Percentiles rank a stretch among this genome's conserved stretches.
Evolutionary conservation across 2,113 vertebrate species (phyloP).

Genomic region (Serilophus lunatus): DNA sequence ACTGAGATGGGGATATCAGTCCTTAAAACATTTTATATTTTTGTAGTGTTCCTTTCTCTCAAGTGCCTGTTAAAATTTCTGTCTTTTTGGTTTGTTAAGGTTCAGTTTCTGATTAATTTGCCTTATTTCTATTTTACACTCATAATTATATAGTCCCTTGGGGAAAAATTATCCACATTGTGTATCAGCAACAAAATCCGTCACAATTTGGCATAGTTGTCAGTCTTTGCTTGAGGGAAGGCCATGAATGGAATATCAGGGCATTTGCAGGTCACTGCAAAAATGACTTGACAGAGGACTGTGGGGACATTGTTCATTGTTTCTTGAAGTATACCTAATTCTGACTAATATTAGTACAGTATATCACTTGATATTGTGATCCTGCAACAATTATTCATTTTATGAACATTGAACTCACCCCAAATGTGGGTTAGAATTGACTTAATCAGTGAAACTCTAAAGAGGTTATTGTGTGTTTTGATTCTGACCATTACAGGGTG

Average conservation of each 20-base stretch:
- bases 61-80: not conserved
- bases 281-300: not conserved
- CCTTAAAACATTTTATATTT: not conserved
- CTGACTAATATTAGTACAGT: not conserved
- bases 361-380: not conserved
- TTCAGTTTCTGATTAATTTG: not conserved
- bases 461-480: not conserved
- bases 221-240: not conserved
- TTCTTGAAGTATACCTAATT: not conserved
- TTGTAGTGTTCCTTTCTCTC: not conserved
- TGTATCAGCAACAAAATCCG: not conserved
- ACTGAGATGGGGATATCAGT: not conserved
- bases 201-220: constrained; percentile 18
- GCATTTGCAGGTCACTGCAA: not conserved
- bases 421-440: not conserved
- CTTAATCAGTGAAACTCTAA: not conserved
- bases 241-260: not conserved
- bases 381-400: not conserved
- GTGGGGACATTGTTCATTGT: not conserved
- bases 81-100: not conserved
- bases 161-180: not conserved
- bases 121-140: not conserved
- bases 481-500: not conserved
- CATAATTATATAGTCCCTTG: not conserved
- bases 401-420: not conserved